phyloP scores from a whole-genome alignment of 2,888 invertebrate species.

The Hirtodrosophila duncani region DNA sequence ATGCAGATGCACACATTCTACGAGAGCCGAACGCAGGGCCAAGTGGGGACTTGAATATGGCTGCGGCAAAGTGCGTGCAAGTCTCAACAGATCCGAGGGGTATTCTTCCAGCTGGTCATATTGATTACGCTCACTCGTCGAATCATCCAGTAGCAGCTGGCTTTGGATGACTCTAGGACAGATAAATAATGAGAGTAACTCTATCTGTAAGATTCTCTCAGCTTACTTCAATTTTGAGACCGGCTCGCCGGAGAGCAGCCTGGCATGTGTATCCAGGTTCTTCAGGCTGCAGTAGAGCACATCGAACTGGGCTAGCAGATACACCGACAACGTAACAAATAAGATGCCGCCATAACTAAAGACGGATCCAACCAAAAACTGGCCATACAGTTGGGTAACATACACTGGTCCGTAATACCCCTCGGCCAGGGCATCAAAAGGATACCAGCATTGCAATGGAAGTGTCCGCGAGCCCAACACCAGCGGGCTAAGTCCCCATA shows the following conservation, averaged over 20 bases:
- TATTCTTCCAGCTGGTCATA: constrained; percentile 61
- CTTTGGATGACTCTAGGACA: constrained; percentile 41
- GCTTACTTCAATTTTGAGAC: constrained; percentile 47
- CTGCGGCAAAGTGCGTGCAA: no score
- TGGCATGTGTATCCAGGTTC: constrained; percentile 70
- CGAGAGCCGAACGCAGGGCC: constrained; percentile 48
- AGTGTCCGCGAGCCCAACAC: constrained; percentile 53
- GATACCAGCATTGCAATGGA: constrained; percentile 76
- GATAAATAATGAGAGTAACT: no score
- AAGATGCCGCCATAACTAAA: constrained; percentile 66
- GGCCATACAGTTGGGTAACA: constrained; percentile 67
- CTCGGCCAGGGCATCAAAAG: constrained; percentile 69
- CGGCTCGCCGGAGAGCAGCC: constrained; percentile 47
- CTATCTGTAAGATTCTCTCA: constrained; percentile 35
- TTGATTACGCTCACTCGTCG: constrained; percentile 61
- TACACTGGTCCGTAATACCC: constrained; percentile 54
- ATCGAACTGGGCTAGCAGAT: constrained; percentile 74
- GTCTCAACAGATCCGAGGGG: constrained; percentile 41
- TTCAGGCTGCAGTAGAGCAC: constrained; percentile 76
- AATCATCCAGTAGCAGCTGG: constrained; percentile 30
- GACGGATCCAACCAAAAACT: constrained; percentile 56
- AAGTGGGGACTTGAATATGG: neutral
- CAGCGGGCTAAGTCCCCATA: constrained; percentile 68
- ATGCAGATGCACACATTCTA: constrained; percentile 75
- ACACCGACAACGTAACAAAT: constrained; percentile 70